A percentile compares a stretch with the other conserved stretches of the same genome.
These are phyloP conservation scores for Diarsia mendica DNA, from an alignment of 2,888 invertebrate genomes.

Conservation along the genomic window DNA sequence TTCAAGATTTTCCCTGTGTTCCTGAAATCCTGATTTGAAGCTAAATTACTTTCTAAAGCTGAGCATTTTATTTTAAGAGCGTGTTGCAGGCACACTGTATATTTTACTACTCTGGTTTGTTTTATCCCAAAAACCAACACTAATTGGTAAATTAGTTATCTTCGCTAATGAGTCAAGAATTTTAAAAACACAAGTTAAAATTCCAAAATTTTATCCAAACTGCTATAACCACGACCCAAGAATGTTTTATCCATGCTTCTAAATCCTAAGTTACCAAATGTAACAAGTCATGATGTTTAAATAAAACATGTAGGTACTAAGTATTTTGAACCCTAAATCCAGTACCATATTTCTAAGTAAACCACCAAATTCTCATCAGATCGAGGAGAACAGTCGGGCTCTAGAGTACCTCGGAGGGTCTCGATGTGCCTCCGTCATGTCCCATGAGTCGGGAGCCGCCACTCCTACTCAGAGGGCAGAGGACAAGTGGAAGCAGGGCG, in stretches of 20 bases:
- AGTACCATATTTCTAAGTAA: not conserved
- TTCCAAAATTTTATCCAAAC: constrained; percentile 18
- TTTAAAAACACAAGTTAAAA: not conserved
- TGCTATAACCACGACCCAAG: constrained; percentile 2
- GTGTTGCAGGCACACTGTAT: constrained; percentile 22
- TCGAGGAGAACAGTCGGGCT: constrained; percentile 98
- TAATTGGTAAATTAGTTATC: constrained; percentile 6
- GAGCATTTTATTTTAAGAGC: not conserved
- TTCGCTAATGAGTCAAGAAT: not conserved
- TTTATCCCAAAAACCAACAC: not conserved
- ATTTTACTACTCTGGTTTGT: not conserved
- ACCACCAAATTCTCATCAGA: constrained; percentile 88
- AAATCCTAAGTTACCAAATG: not conserved
- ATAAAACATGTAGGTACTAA: not conserved
- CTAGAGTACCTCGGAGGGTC: constrained; percentile 96
- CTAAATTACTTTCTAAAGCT: not conserved
- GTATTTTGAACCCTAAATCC: not conserved
- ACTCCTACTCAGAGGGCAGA: constrained; percentile 90
- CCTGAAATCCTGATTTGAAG: constrained; percentile 20
- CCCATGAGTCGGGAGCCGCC: constrained; percentile 94
- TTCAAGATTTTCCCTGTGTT: not conserved
- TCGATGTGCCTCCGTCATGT: constrained; percentile 94
- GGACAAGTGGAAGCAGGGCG: constrained; percentile 95
- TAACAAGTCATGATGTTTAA: not conserved
- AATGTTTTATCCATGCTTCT: constrained; percentile 20